Base-by-base conservation (phyloP, 2,113 vertebrate genomes). In the Gobio gobio region DNA sequence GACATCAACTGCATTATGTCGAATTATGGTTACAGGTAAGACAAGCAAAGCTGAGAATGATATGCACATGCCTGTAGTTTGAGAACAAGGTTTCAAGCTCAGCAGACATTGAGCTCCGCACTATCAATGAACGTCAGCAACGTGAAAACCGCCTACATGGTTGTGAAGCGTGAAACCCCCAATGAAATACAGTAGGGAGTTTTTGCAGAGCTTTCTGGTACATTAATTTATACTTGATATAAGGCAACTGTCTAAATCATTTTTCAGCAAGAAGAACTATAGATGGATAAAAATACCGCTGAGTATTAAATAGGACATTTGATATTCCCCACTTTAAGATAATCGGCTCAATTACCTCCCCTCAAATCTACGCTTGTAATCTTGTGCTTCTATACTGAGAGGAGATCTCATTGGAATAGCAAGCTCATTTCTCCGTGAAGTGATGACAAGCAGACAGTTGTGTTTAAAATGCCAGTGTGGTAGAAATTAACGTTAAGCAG, bases 361-460 rank as follows among this genome's bases (percentile, higher is more conserved):
- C 36, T 63, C 33, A 56, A 63, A 63, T 45, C 36, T 79, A 22
- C 10, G 20, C 36, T 63, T 63, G 36, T 45, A 79, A 79, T 79
- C 78, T 68, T n/a, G 63, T 29, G 63, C 63, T 68, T 45, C 18
- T 49, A 68, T 13, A n/a, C 61, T 68, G 63, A 51, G 63, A 82
- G 63, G 16, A 16, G 36, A 82, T 82, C 79, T 82, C 47, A 54
- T 68, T 68, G 59, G 43, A 82, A 82, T 68, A 68, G 47, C 26
- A 36, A 26, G 58, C 58, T 14, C 58, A 86, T 82, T 86, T 83
- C 83, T 80, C 61, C 26, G 20, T 85, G 66, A 78, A 49, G 36
- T 82, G 78, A 77, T 85, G 83, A 86, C 84, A 84, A 88, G 76
- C 85, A 82, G 59, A 88, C 79, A 68, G 54, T 68, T 63, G 66